Evolutionary conservation across 2,888 invertebrate genomes (phyloP).

Genomic region (Drosophila paramelanica): DNA sequence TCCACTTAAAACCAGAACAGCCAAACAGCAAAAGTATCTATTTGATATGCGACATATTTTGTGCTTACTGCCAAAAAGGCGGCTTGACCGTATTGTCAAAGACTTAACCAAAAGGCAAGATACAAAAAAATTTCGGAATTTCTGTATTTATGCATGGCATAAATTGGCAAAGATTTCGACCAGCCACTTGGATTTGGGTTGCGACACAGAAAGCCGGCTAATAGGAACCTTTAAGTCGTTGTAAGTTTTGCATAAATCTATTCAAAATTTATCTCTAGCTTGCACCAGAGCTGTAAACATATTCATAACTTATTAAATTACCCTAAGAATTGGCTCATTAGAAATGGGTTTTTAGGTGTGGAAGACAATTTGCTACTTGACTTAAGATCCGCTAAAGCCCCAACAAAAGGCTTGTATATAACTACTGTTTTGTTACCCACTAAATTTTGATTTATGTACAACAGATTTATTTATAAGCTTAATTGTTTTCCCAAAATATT

Average conservation of each 20-base stretch:
- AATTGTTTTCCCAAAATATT: too few species aligned
- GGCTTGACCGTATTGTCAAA: constrained; percentile 32
- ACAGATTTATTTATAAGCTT: too few species aligned
- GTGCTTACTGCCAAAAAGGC: constrained; percentile 34
- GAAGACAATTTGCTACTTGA: constrained; percentile 50
- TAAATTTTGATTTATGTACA: neutral
- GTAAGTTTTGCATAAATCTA: constrained; percentile 49
- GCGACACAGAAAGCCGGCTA: constrained; percentile 47
- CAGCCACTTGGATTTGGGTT: constrained; percentile 48
- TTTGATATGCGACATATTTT: constrained; percentile 57
- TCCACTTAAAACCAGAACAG: constrained; percentile 76
- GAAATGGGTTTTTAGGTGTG: constrained; percentile 50
- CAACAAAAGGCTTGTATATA: constrained; percentile 8
- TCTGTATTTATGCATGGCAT: constrained; percentile 31
- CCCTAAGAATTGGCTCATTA: constrained; percentile 56
- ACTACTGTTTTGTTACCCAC: constrained; percentile 17
- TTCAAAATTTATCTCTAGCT: constrained; percentile 15
- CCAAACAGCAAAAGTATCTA: constrained; percentile 59
- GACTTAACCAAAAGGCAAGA: constrained; percentile 7
- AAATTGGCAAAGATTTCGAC: constrained; percentile 19
- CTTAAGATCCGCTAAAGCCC: constrained; percentile 16
- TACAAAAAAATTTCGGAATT: neutral
- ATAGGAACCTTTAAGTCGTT: constrained; percentile 23
- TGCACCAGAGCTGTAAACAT: constrained; percentile 32
- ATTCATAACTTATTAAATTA: constrained; percentile 51